Evolutionary conservation across 2,888 invertebrate genomes (phyloP), one percentile per base, ranked within the genome.

Genomic region (Tortricodes alternella): DNA sequence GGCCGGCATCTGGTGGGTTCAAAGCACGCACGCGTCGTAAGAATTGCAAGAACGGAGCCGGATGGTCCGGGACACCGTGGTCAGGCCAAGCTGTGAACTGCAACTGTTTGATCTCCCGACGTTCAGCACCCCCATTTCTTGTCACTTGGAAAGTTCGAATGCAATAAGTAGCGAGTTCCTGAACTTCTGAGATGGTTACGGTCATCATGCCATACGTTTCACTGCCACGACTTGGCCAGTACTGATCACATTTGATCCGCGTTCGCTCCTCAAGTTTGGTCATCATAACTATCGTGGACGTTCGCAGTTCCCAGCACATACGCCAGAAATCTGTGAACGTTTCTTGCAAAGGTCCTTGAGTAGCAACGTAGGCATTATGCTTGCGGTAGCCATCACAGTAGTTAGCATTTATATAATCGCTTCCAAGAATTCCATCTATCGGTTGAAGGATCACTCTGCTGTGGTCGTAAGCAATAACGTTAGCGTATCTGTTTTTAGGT

Each of bases 71-170:
- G 2, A 99, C 99, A 1, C 97, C 99, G 76, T 99, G 99, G 87
- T 99, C 99, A 0, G 99, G 99, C 99, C 99, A 99, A 3, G 99
- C 99, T 0, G 99, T 99, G 80, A 99, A 99, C 86, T 99, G 99
- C 67, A 99, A 92, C 80, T 99, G 99, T 71, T 98, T 97, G 50
- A 99, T 95, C 83, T 99, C 99, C 0, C 99, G 94, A 21, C 97
- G 94, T 76, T 98, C 98, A 39, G 94, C 93, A 66, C 94, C 94
- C 16, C 95, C 95, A 71, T 95, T 93, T 37, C 95, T 93, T 60
- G 96, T 95, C 13, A 98, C 92, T 83, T 97, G 96, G 92, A 99
- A 99, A 3, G 99, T 99, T 62, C 99, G 92, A 69, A 99, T 98
- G 74, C 98, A 99, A 82, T 99, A 99, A 5, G 99, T 99, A 2